phyloP scores from a whole-genome alignment of 1,140 invertebrate genomes.

The Leptopilina clavipes region DNA sequence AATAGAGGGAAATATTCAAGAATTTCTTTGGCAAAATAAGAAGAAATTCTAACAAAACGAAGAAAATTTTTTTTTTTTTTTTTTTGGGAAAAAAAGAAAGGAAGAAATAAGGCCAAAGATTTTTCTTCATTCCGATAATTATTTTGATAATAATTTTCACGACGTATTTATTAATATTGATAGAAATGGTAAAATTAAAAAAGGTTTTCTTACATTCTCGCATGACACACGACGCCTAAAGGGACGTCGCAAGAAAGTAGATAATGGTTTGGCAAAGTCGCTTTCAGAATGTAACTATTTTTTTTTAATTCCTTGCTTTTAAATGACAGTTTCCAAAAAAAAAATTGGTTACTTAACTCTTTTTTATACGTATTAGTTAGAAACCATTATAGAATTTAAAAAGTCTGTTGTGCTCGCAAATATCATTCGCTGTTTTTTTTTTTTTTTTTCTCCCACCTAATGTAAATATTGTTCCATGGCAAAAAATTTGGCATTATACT shows the following conservation, averaged over 20 bases:
- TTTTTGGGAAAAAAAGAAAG: neutral
- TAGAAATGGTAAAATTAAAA: neutral
- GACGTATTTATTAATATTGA: neutral
- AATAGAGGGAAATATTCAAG: neutral
- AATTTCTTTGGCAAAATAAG: neutral
- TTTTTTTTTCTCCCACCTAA: constrained; percentile 12
- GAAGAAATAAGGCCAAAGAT: neutral
- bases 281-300: constrained; percentile 14
- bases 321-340: constrained; percentile 16
- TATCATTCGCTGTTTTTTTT: neutral
- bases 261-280: constrained; percentile 22
- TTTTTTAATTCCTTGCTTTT: neutral
- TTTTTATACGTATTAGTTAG: constrained; percentile 33
- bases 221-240: constrained; percentile 28
- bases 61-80: neutral
- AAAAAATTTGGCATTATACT: constrained; percentile 2
- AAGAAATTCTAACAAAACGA: neutral
- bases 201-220: constrained; percentile 21
- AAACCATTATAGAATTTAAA: constrained; percentile 12
- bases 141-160: neutral
- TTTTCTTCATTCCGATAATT: constrained; percentile 6
- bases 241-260: constrained; percentile 32
- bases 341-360: constrained; percentile 29
- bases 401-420: neutral
- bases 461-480: constrained; percentile 34